phyloP scores from a whole-genome alignment of 2,113 vertebrate species.

The Mionectes macconnelli region DNA sequence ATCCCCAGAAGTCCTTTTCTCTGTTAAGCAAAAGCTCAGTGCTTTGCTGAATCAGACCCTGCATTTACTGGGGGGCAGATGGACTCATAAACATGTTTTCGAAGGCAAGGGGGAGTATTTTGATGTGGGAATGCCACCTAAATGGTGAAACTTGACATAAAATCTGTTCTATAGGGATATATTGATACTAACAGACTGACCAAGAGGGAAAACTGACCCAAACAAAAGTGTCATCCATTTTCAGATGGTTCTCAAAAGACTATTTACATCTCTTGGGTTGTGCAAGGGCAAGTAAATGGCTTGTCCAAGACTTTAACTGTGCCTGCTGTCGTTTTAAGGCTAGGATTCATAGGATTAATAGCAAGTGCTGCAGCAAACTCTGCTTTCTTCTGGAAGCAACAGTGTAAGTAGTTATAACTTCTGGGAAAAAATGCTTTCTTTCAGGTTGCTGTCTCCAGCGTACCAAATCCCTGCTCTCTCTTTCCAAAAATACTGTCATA shows the following conservation, averaged over 20 bases:
- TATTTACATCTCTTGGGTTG: not conserved
- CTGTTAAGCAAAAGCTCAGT: not conserved
- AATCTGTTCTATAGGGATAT: not conserved
- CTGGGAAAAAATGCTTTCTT: not conserved
- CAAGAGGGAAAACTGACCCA: not conserved
- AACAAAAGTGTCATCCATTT: not conserved
- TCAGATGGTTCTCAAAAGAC: not conserved
- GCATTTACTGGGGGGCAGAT: not conserved
- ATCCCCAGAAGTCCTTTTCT: not conserved
- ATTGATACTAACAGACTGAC: not conserved
- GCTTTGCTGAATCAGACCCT: slow-evolving; percentile 12
- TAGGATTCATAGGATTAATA: not conserved
- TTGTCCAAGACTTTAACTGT: not conserved
- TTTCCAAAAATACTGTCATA: not conserved
- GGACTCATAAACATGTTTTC: slow-evolving; percentile 22
- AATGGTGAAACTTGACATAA: not conserved
- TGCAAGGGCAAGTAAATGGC: not conserved
- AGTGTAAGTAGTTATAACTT: not conserved
- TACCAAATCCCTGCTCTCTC: not conserved
- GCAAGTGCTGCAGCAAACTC: not conserved
- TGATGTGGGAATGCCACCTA: not conserved
- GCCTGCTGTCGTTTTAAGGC: not conserved
- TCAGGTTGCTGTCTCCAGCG: not conserved
- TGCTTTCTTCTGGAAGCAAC: not conserved
- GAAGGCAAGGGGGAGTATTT: slow-evolving; percentile 3